These are phyloP conservation scores for Sebastes itinus DNA, from an alignment of 2,797 vertebrate genomes.

Conservation along the genomic window DNA sequence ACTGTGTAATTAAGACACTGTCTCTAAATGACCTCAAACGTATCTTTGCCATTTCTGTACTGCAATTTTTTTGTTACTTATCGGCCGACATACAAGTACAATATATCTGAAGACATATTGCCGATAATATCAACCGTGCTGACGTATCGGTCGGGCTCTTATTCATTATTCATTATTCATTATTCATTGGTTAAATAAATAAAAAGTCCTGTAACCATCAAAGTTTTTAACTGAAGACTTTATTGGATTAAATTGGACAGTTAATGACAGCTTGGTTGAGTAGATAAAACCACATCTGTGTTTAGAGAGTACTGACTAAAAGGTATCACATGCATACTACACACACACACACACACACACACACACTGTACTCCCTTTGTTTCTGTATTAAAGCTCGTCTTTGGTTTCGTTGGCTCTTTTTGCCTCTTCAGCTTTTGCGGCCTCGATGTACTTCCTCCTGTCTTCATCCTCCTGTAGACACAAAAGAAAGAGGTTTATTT, in stretches of 20 bases:
- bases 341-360: neutral
- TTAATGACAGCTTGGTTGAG: neutral
- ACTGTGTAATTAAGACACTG: neutral
- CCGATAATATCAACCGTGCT: neutral
- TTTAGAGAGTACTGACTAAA: neutral
- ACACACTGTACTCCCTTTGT: neutral
- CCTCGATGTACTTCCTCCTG: constrained; percentile 67
- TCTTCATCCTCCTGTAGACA: constrained; percentile 72
- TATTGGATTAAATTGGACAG: constrained; percentile 12
- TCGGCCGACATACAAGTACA: neutral
- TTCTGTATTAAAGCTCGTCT: constrained; percentile 68
- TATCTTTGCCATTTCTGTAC: neutral
- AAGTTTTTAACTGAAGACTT: constrained; percentile 10
- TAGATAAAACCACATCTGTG: constrained; percentile 11
- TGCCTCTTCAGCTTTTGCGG: constrained; percentile 62
- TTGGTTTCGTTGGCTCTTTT: constrained; percentile 50
- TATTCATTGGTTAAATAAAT: neutral
- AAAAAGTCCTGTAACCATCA: neutral
- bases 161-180: neutral
- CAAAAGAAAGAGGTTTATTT: constrained; percentile 41
- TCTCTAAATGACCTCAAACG: neutral
- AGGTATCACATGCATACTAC: neutral
- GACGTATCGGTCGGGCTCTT: neutral
- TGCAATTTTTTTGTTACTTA: neutral
- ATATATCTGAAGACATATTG: neutral